phyloP scores from a whole-genome alignment of 2,113 vertebrate genomes.

The Eulemur macaco region DNA sequence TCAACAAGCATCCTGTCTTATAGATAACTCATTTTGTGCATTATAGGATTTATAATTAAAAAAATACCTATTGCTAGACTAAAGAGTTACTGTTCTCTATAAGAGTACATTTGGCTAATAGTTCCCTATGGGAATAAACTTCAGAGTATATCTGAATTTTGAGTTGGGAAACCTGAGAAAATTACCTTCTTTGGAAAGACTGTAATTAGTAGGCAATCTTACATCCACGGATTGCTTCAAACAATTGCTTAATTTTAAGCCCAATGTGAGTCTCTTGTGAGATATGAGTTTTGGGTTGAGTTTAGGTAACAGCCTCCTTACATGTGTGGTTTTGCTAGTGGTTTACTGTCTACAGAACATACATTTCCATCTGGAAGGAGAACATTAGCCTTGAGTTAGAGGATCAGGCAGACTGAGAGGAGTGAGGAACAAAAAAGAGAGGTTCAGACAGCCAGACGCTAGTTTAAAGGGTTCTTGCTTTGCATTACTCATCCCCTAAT shows the following conservation, averaged over 20 bases:
- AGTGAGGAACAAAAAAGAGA: neutral
- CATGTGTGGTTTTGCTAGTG: neutral
- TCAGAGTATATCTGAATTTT: neutral
- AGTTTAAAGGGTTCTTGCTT: neutral
- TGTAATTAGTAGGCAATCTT: neutral
- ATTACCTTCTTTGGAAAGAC: neutral
- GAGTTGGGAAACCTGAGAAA: constrained; percentile 8
- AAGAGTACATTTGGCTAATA: neutral
- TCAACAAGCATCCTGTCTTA: neutral
- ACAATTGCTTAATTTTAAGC: constrained; percentile 10
- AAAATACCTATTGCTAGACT: neutral
- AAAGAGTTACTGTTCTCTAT: neutral
- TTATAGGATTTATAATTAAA: constrained; percentile 1
- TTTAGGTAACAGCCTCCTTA: neutral
- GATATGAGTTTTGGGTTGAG: neutral
- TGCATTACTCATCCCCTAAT: neutral
- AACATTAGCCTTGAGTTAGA: constrained; percentile 1
- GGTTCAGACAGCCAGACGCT: neutral
- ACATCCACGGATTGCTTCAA: neutral
- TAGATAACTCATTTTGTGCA: neutral
- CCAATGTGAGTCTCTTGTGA: neutral
- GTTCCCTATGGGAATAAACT: neutral
- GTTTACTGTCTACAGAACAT: neutral
- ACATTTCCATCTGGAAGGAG: neutral
- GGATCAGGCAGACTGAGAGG: neutral